A percentile compares a stretch with the other conserved stretches of the same genome.
These are phyloP conservation scores for Megalurothrips usitatus DNA, from an alignment of 2,888 invertebrate genomes.

Conservation along the genomic window DNA sequence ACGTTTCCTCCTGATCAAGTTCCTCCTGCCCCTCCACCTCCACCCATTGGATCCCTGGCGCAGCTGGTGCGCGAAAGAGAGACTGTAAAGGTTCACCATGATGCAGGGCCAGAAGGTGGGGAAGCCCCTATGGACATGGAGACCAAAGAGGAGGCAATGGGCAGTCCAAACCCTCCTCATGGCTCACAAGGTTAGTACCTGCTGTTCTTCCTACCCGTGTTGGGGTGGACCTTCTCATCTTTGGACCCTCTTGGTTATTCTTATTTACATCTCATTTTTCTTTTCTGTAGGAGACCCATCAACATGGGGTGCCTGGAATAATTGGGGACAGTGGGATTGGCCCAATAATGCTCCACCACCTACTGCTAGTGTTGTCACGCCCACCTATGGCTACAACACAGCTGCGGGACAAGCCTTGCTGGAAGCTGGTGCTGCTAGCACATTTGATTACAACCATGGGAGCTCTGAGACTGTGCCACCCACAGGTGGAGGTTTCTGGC, in stretches of 20 bases:
- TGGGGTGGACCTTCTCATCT: too few species aligned
- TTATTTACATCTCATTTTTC: not conserved
- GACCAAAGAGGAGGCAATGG: slow-evolving; percentile 57
- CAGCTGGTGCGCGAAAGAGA: slow-evolving; percentile 14
- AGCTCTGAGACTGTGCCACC: not conserved
- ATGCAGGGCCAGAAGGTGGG: slow-evolving; percentile 61
- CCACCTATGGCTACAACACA: slow-evolving; percentile 31
- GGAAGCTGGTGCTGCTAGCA: slow-evolving; percentile 31
- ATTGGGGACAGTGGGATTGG: slow-evolving; percentile 41
- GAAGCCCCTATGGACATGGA: slow-evolving; percentile 87
- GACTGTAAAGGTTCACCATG: slow-evolving; percentile 38
- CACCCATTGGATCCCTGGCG: slow-evolving; percentile 45
- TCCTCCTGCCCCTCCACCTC: slow-evolving; percentile 57
- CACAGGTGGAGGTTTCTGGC: not conserved
- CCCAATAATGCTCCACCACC: slow-evolving; percentile 22
- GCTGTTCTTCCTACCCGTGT: not conserved
- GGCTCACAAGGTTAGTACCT: slow-evolving; percentile 34
- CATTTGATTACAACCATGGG: slow-evolving; percentile 39
- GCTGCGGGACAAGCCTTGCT: slow-evolving; percentile 21
- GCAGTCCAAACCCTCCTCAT: slow-evolving; percentile 44
- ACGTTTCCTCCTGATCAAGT: slow-evolving; percentile 54
- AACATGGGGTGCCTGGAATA: slow-evolving; percentile 40
- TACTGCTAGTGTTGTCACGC: slow-evolving; percentile 32
- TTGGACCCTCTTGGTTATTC: slow-evolving; percentile 7
- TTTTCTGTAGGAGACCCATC: slow-evolving; percentile 34